Base-by-base conservation (phyloP, 2,113 vertebrate genomes). In the Strigops habroptila region DNA sequence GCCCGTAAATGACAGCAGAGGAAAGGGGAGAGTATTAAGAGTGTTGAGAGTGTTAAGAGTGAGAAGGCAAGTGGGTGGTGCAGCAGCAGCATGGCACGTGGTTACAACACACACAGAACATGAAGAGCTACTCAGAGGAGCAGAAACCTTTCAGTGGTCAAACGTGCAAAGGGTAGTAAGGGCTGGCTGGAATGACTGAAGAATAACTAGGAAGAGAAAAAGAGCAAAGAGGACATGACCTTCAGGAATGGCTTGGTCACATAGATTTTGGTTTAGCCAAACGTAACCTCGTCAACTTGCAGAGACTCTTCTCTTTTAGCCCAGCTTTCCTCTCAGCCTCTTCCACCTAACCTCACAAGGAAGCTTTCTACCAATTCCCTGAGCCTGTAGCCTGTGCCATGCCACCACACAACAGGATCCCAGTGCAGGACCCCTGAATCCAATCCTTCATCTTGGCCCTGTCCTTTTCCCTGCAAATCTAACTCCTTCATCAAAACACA, bases 1-100 rank as follows among this genome's bases (percentile, higher is more conserved):
- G 97, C 57, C 93, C 31, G 95, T 96, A 96, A 94, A 46, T 22
- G 96, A 98, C 91, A 31, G 88, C 86, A 12, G 74, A 91, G 86
- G 82, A 84, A 52, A 91, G 77, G 92, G 90, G 91, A 95, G 88
- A 59, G 57, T 28, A 22, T 49, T 49, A 49, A 49, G 48, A 49
- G 48, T n/a, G 33, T 24, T 35, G 57, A 35, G 57, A 35, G 57
- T 59, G 57, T 23, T 10, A 35, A 90, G 89, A 95, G 64, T 53
- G 62, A 96, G 81, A 62, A 73, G 86, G 95, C 75, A 92, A 70
- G 80, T 71, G 68, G 74, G 13, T 51, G 13, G 63, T 18, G 79
- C 51, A 49, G 93, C 43, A 46, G 71, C 48, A 93, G 60, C 88
- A 12, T 80, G 81, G 83, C 86, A 92, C 4, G 21, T 75, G 55